Conservation (phyloP, 2,113 vertebrate species). For the Raja brachyura region DNA sequence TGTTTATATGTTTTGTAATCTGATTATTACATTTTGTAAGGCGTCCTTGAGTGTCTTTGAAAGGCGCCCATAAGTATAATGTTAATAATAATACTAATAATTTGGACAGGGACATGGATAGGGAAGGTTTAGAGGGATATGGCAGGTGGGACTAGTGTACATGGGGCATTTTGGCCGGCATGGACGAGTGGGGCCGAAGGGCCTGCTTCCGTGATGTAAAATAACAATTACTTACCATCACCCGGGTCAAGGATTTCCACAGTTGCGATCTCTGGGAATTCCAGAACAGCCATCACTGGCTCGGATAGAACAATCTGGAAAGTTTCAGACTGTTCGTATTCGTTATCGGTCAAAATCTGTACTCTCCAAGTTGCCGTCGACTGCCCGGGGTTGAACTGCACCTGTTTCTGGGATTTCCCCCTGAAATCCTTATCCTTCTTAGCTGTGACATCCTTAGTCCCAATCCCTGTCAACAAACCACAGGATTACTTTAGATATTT, state of each 20-base stretch:
- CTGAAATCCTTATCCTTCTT: slow-evolving; percentile 78
- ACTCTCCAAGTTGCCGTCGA: slow-evolving; percentile 73
- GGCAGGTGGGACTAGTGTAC: too few relatives aligned
- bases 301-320: slow-evolving; percentile 83
- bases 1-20: too few relatives aligned
- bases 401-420: slow-evolving; percentile 81
- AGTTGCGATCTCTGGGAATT: slow-evolving; percentile 64
- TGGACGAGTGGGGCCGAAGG: too few relatives aligned
- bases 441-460: slow-evolving; percentile 74
- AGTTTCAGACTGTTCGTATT: slow-evolving; percentile 75
- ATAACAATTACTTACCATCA: slow-evolving; percentile 66
- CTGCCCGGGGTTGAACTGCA: slow-evolving; percentile 93
- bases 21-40: too few relatives aligned
- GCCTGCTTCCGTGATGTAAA: too few relatives aligned
- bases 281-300: slow-evolving; percentile 79
- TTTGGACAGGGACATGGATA: too few relatives aligned
- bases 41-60: too few relatives aligned
- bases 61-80: too few relatives aligned
- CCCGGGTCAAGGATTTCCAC: slow-evolving; percentile 84
- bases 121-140: too few relatives aligned
- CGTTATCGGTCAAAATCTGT: slow-evolving; percentile 66
- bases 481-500: too few relatives aligned
- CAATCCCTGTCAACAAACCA: slow-evolving; percentile 62
- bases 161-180: too few relatives aligned
- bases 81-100: too few relatives aligned